Evolutionary conservation across 2,113 vertebrate genomes (phyloP), one percentile per base, ranked within the genome.

Genomic region (Rissa tridactyla): DNA sequence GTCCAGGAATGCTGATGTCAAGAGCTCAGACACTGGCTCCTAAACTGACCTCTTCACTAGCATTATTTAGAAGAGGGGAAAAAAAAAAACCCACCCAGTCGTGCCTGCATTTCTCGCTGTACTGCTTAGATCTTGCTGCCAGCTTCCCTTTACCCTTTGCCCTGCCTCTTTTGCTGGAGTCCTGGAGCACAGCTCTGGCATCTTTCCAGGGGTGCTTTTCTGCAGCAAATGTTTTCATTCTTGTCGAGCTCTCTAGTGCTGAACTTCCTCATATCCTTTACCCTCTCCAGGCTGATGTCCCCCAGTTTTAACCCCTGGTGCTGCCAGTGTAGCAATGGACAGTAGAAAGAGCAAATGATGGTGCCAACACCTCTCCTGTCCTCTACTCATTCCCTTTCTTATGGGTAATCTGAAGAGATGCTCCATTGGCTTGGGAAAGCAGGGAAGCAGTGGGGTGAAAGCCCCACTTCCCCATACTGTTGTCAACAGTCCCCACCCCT

Each of bases 401-500:
- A 0, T 0, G 49, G 15, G 58, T 9, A 8, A 19, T 1, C 51
- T 30, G 60, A 26, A 16, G 10, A 38, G 36, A 9, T 18, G 62
- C 27, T 77, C 44, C 6, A 0, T 2, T 11, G 60, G 5, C 18
- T 26, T 23, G 52, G 70, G 66, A 60, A 49, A 20, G 8, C 46
- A 11, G 6, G 58, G 71, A 11, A 65, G 29, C 32, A 8, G 29
- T 2, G 55, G 42, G 42, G 10, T 38, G 55, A 25, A 60, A 38
- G 3, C 6, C 27, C 7, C 9, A 1, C 4, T 55, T 15, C 8
- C 4, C 34, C 36, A 2, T 0, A 0, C 0, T 9, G 10, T 17
- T 71, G 70, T 5, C 44, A 44, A 3, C 2, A 12, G 2, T 47
- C 13, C 52, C 61, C 32, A 4, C 16, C 16, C 6, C 51, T 9